Evolutionary conservation across 2,797 vertebrate genomes (phyloP), one percentile per base, ranked within the genome.

Genomic region (Eupleurogrammus muticus): DNA sequence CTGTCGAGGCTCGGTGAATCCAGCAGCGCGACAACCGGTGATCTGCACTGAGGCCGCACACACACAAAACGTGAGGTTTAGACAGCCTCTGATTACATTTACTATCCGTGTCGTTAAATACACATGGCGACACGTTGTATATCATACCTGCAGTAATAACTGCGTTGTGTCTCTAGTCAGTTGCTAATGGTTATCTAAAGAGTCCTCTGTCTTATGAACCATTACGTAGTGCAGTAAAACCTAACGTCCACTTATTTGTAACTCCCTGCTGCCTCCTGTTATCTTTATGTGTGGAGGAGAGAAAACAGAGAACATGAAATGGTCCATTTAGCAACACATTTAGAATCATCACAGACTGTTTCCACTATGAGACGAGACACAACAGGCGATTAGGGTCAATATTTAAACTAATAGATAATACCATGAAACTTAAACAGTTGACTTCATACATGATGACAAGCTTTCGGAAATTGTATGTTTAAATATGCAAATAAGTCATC

Each of bases 221-320:
- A 42, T 60, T 23, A 21, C 40, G 57, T 4, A 23, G 16, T 24
- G 24, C 19, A 16, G 23, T 54, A 9, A 48, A 38, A 48, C 20
- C 14, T 40, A 19, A 36, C 57, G 19, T 24, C 12, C 11, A 34
- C 24, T 17, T 16, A 32, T 40, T 49, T 42, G 12, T 10, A 14
- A 12, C 49, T 47, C 24, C 13, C 12, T 8, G 9, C 23, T 42
- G 8, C 48, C 12, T 60, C 11, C n/a, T 55, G 3, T 20, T 20
- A 12, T n/a, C 32, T 7, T 20, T 20, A 16, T 52, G 10, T 14
- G 0, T 9, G 6, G n/a, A 3, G 10, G 19, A 47, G 58, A 32
- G 13, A 44, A 53, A 75, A 69, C 34, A 40, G 32, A 44, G 32
- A 44, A 56, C 68, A 72, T 76, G 49, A 47, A 35, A 44, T 51